Conservation (phyloP, 2,888 invertebrate species). For the Polietes domitor region DNA sequence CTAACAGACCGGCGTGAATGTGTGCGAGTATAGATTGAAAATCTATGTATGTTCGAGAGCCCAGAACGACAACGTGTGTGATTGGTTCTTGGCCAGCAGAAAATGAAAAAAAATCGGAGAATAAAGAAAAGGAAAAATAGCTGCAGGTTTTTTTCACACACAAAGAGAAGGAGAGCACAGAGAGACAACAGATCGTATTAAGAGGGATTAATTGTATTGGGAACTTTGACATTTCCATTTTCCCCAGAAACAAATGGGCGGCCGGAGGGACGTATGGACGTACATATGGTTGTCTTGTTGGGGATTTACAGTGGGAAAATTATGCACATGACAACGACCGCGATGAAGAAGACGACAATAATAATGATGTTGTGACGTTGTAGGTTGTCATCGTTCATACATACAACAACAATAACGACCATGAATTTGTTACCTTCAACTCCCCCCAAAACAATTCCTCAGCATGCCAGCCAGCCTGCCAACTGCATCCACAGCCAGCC, state of each 20-base stretch:
- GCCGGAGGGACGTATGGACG: not conserved
- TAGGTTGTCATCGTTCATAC: constrained; percentile 47
- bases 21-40: constrained; percentile 27
- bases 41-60: constrained; percentile 32
- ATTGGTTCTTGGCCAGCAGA: constrained; percentile 20
- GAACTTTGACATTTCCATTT: not conserved
- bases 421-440: constrained; percentile 41
- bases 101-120: not conserved
- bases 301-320: constrained; percentile 24
- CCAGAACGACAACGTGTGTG: constrained; percentile 5
- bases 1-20: not conserved
- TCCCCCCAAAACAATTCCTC: constrained; percentile 22
- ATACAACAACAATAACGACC: constrained; percentile 31
- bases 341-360: not conserved
- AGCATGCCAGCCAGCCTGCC: too few species aligned
- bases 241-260: not conserved
- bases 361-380: constrained; percentile 28
- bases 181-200: not conserved
- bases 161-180: not conserved
- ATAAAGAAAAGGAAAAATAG: not conserved
- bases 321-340: constrained; percentile 4
- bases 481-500: not conserved
- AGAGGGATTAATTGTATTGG: not conserved
- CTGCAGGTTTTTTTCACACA: not conserved
- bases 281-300: not conserved